Base-by-base conservation (phyloP, 92 coral and sea anemone genomes). In the Isaurus tuberculatus region DNA sequence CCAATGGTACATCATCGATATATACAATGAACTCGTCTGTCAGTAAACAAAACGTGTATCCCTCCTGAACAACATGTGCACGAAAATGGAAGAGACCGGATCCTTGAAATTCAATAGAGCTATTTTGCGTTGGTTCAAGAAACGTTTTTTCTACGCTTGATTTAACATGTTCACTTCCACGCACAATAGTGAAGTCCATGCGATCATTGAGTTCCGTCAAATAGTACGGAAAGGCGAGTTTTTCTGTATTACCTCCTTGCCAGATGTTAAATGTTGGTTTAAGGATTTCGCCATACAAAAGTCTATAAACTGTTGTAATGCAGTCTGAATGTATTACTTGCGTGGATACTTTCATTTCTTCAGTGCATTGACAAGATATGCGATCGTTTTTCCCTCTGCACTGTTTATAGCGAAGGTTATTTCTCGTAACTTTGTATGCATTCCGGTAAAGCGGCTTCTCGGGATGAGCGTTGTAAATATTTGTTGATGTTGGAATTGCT, bases 11-110 rank as follows among this genome's bases (percentile, higher is more conserved):
- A 29, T 95, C 98, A 27, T 90, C 98, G 9, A 95, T 86, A 72
- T 86, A 95, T 44, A 95, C 98, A 42, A 95, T 22, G 66, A 95
- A 94, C 70, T 95, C 98, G 68, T 92, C 98, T 4, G 88, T 90
- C 27, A 95, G 79, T 58, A 79, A 85, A 82, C 98, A 94, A 31
- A 95, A 94, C 13, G 98, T 95, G 88, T 90, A 95, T 55, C 92
- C 93, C 72, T 92, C 91, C 83, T 91, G 94, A 61, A 95, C 94
- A 64, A 88, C 86, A 27, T 75, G 83, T n/a, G 96, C 98, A 57
- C 96, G 97, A 72, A 95, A 95, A 81, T 95, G 98, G 77, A 90
- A 95, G 68, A 95, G 86, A 7, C 98, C 98, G 9, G 98, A 94
- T 29, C 98, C 98, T 65, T 87, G 71, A 80, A 95, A 95, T 67